phyloP scores from a whole-genome alignment of 2,888 invertebrate genomes.

The Nomada hirtipes region DNA sequence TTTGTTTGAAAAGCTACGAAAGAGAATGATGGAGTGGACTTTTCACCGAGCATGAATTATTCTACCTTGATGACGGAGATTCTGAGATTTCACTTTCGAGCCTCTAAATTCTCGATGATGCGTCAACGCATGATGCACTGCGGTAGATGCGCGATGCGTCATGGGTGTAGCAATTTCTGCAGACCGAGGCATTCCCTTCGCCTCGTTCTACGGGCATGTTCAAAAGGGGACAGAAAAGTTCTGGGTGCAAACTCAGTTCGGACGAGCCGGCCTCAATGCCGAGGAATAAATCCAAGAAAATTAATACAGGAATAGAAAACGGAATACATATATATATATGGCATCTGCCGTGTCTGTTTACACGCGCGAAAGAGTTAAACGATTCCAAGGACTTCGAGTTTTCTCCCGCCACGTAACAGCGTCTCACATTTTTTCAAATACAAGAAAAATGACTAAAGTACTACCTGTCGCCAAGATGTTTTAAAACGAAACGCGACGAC shows the following conservation, averaged over 20 bases:
- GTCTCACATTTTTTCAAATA: background rate
- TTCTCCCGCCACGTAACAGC: background rate
- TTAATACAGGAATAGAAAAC: background rate
- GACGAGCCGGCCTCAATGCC: background rate
- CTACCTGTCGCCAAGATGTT: background rate
- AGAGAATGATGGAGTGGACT: background rate
- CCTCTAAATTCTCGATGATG: conserved; percentile 16
- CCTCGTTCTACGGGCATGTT: background rate
- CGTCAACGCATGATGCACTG: conserved; percentile 14
- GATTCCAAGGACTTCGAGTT: conserved; percentile 2
- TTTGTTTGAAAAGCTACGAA: background rate
- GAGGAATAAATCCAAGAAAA: background rate
- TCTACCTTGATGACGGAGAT: background rate
- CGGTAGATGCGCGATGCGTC: background rate
- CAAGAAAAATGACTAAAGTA: background rate
- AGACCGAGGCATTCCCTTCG: background rate
- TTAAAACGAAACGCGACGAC: background rate
- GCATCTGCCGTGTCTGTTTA: background rate
- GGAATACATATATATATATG: background rate
- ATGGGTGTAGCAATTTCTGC: background rate
- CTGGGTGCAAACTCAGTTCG: background rate
- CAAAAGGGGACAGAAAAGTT: background rate
- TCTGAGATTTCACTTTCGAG: too few species aligned
- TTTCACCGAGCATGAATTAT: background rate
- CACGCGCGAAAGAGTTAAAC: background rate